Conservation (phyloP, 2,888 invertebrate species). For the Drosophila bunnanda region DNA sequence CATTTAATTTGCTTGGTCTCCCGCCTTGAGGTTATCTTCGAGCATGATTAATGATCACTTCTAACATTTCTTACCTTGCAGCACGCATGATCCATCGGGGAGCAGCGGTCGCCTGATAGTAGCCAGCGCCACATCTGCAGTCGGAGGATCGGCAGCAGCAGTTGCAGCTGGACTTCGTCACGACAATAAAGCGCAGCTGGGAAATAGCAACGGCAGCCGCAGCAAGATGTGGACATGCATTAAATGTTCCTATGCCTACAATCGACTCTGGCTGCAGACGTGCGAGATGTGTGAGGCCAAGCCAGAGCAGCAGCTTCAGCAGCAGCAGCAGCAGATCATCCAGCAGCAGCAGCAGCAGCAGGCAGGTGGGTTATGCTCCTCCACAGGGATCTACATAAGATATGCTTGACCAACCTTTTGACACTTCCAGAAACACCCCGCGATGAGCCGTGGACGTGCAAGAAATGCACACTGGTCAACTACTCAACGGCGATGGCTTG, state of each 20-base stretch:
- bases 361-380: slow-evolving; percentile 24
- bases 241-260: slow-evolving; percentile 95
- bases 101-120: slow-evolving; percentile 25
- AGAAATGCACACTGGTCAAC: slow-evolving; percentile 94
- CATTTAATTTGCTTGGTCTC: slow-evolving; percentile 2
- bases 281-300: slow-evolving; percentile 91
- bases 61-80: slow-evolving; percentile 11
- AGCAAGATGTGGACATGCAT: slow-evolving; percentile 93
- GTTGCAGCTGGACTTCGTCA: slow-evolving; percentile 53
- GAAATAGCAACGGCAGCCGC: slow-evolving; percentile 60
- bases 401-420: background rate
- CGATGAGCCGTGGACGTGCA: slow-evolving; percentile 90
- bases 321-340: slow-evolving; percentile 10
- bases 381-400: background rate
- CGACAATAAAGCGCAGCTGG: slow-evolving; percentile 80
- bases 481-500: slow-evolving; percentile 89
- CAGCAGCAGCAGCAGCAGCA: slow-evolving; percentile 23
- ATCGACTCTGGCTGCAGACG: slow-evolving; percentile 91
- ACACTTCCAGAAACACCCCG: slow-evolving; percentile 29
- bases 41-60: background rate
- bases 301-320: slow-evolving; percentile 38
- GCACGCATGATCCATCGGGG: slow-evolving; percentile 36
- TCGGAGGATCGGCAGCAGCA: slow-evolving; percentile 3
- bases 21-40: background rate
- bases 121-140: slow-evolving; percentile 5